Evolutionary conservation across 2,888 invertebrate species (phyloP).

Genomic region (Erpobdella octoculata): DNA sequence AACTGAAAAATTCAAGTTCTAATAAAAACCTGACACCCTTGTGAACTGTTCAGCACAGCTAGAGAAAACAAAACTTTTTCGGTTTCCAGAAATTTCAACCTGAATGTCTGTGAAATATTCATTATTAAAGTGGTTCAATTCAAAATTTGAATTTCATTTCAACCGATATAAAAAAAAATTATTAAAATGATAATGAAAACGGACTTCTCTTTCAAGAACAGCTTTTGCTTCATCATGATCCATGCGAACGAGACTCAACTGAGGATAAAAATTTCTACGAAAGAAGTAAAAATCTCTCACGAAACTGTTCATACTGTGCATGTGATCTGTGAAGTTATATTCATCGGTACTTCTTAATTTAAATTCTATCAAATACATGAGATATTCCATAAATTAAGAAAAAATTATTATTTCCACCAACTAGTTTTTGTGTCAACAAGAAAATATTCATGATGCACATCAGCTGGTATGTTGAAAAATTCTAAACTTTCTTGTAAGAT

Average conservation of each 20-base stretch:
- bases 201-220: conserved; percentile 59
- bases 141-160: background rate
- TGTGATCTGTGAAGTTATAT: conserved; percentile 67
- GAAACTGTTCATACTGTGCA: conserved; percentile 87
- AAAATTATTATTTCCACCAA: too few species aligned
- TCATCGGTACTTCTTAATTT: background rate
- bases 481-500: conserved; percentile 89
- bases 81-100: conserved; percentile 89
- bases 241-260: conserved; percentile 85
- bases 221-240: conserved; percentile 81
- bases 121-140: background rate
- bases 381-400: too few species aligned
- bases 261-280: conserved; percentile 93
- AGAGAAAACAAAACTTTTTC: conserved; percentile 66
- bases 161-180: background rate
- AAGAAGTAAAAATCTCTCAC: conserved; percentile 91
- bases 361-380: too few species aligned
- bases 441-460: conserved; percentile 78
- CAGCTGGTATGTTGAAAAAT: conserved; percentile 90
- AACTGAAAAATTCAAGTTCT: background rate
- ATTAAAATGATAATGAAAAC: background rate
- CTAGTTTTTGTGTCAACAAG: conserved; percentile 97
- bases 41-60: conserved; percentile 45
- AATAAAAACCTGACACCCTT: conserved; percentile 42
- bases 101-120: conserved; percentile 64